These are phyloP conservation scores for Lepus oiostolus DNA, from an alignment of 2,797 vertebrate genomes.

Conservation along the genomic window DNA sequence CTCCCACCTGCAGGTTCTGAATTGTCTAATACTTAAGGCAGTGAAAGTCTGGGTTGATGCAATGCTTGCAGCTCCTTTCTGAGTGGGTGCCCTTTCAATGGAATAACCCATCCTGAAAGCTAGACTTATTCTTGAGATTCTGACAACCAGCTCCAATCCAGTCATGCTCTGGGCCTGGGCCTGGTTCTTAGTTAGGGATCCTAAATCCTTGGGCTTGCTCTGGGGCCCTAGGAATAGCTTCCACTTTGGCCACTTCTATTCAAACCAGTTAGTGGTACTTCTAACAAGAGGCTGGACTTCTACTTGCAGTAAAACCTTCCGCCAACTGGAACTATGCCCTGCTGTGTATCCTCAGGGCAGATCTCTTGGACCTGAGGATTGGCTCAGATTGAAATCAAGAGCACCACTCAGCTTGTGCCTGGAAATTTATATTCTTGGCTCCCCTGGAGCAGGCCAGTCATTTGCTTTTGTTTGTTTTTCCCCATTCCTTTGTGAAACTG, in stretches of 20 bases:
- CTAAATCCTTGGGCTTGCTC: background rate
- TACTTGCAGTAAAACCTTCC: background rate
- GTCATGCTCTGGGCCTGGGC: background rate
- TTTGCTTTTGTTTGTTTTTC: background rate
- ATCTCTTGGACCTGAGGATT: background rate
- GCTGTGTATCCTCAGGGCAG: background rate
- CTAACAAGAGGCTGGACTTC: background rate
- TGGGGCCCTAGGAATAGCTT: background rate
- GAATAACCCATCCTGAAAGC: background rate
- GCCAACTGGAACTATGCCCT: slow-evolving; percentile 2
- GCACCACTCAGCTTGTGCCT: background rate
- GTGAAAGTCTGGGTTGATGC: background rate
- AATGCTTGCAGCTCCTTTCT: background rate
- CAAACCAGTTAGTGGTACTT: background rate
- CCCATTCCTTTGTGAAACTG: background rate
- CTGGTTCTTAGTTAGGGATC: background rate
- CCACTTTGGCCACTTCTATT: slow-evolving; percentile 16
- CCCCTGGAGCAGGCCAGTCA: background rate
- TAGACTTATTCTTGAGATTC: background rate
- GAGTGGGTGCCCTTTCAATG: background rate
- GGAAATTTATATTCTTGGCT: background rate
- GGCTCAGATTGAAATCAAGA: slow-evolving; percentile 36
- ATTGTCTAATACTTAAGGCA: slow-evolving; percentile 27
- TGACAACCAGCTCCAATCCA: background rate
- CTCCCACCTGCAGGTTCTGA: slow-evolving; percentile 28